phyloP scores from a whole-genome alignment of 1,140 invertebrate genomes.

The Agrilus planipennis region DNA sequence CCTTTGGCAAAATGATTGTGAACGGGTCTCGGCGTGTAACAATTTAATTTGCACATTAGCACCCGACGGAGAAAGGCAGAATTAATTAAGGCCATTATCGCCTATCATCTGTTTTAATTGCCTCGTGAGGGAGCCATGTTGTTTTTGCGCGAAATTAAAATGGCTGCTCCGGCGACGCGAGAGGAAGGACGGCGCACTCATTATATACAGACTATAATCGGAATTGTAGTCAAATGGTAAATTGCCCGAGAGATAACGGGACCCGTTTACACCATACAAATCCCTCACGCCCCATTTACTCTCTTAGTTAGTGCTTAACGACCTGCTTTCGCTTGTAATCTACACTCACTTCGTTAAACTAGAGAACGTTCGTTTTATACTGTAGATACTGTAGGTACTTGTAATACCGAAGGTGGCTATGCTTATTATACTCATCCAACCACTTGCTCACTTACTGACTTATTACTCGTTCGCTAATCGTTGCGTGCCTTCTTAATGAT shows the following conservation, averaged over 20 bases:
- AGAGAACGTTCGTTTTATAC: no score
- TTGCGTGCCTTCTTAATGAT: no score
- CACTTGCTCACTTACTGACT: no score
- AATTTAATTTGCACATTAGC: slow-evolving; percentile 37
- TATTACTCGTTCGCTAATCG: no score
- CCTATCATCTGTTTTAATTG: slow-evolving; percentile 38
- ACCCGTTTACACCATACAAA: slow-evolving; percentile 23
- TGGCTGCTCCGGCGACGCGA: slow-evolving; percentile 25
- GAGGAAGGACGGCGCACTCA: slow-evolving; percentile 28
- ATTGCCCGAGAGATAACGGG: slow-evolving; percentile 33
- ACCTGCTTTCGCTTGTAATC: no score
- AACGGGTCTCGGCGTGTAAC: slow-evolving; percentile 32
- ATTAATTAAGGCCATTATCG: slow-evolving; percentile 38
- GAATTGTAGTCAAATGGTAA: slow-evolving; percentile 34
- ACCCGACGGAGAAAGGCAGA: slow-evolving; percentile 33
- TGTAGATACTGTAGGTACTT: no score
- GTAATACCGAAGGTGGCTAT: no score
- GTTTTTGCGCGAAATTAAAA: slow-evolving; percentile 36
- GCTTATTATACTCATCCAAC: no score
- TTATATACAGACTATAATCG: slow-evolving; percentile 33
- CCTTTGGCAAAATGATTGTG: no score
- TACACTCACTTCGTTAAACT: no score
- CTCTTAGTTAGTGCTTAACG: background rate
- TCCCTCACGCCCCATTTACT: slow-evolving; percentile 4
- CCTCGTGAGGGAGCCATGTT: slow-evolving; percentile 33